Evolutionary conservation across 2,888 invertebrate species (phyloP).

Genomic region (Cantharis flavilabris): DNA sequence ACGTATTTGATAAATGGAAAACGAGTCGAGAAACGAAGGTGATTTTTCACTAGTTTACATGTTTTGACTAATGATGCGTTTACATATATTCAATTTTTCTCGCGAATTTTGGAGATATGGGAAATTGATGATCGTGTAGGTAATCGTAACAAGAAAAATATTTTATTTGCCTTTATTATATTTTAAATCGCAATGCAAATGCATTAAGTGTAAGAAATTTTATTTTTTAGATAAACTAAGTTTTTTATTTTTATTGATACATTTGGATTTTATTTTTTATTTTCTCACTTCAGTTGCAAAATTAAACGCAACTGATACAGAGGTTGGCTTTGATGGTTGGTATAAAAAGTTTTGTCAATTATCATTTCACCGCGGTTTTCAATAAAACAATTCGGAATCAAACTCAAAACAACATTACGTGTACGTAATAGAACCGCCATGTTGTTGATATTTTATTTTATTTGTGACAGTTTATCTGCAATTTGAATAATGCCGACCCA

Average conservation of each 20-base stretch:
- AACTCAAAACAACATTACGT: too few relatives aligned
- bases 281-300: too few relatives aligned
- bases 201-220: background rate
- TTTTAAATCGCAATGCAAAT: background rate
- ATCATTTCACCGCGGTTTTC: too few relatives aligned
- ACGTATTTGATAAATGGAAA: conserved; percentile 12
- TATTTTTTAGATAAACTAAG: background rate
- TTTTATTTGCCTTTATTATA: background rate
- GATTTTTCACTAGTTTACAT: conserved; percentile 11
- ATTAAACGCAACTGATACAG: too few relatives aligned
- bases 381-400: too few relatives aligned
- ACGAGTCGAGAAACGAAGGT: conserved; percentile 1
- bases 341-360: too few relatives aligned
- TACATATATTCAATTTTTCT: conserved; percentile 1
- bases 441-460: too few relatives aligned
- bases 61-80: conserved; percentile 13
- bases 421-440: too few relatives aligned
- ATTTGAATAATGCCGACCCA: too few relatives aligned
- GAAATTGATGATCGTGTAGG: background rate
- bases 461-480: too few relatives aligned
- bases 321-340: too few relatives aligned
- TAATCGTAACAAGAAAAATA: background rate
- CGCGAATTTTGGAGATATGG: background rate
- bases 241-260: background rate
- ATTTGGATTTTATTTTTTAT: too few relatives aligned